Conservation (phyloP, 2,888 invertebrate species). For the Dasysyrphus tricinctus region DNA sequence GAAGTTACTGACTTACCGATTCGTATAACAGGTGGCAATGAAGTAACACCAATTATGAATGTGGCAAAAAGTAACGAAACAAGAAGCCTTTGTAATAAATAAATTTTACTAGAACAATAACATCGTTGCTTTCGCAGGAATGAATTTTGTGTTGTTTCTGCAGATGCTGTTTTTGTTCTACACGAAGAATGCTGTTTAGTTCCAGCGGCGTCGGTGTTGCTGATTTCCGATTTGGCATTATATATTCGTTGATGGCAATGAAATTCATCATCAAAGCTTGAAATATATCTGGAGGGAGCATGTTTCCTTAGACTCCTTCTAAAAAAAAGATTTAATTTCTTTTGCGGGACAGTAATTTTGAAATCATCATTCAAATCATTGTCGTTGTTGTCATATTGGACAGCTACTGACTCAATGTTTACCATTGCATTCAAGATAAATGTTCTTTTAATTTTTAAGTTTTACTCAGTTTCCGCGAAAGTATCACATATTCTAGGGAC, state of each 20-base stretch:
- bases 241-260: conserved; percentile 48
- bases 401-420: not conserved
- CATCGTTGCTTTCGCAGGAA: conserved; percentile 4
- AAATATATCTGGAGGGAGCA: not conserved
- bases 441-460: not conserved
- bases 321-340: not conserved
- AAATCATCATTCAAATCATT: not conserved
- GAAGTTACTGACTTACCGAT: conserved; percentile 84
- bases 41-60: conserved; percentile 81
- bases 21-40: conserved; percentile 87
- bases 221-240: not conserved
- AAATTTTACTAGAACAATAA: conserved; percentile 24
- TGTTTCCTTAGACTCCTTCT: not conserved
- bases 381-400: not conserved
- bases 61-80: conserved; percentile 69
- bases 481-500: conserved; percentile 6
- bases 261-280: conserved; percentile 31
- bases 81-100: conserved; percentile 43
- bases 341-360: not conserved
- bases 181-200: not conserved
- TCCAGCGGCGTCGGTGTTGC: conserved; percentile 7
- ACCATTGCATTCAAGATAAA: conserved; percentile 4
- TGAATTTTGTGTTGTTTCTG: not conserved
- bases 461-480: not conserved
- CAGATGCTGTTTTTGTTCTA: not conserved